These are phyloP conservation scores for Vimba vimba DNA, from an alignment of 2,113 vertebrate genomes.

Conservation along the genomic window DNA sequence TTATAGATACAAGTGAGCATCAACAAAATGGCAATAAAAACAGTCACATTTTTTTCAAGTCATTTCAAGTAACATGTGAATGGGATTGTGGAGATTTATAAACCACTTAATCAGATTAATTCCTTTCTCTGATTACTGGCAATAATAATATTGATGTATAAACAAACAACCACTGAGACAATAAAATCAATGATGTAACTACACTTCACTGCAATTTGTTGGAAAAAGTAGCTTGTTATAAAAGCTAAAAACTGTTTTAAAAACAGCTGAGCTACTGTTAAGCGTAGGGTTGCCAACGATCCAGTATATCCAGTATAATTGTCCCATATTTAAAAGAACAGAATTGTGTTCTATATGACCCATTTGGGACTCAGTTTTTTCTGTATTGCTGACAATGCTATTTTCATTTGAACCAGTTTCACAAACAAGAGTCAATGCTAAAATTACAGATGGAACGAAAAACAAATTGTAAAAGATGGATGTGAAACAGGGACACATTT, in stretches of 20 bases:
- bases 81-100: neutral
- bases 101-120: neutral
- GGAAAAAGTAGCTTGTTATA: neutral
- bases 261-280: neutral
- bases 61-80: neutral
- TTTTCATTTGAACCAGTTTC: neutral
- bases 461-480: neutral
- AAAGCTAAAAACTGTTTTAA: neutral
- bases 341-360: neutral
- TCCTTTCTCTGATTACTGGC: neutral
- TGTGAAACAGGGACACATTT: neutral
- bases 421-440: neutral
- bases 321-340: neutral
- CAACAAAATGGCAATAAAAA: neutral
- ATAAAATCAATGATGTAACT: neutral
- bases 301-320: neutral
- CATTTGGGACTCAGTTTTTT: neutral
- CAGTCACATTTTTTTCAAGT: neutral
- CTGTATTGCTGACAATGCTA: neutral
- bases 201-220: neutral
- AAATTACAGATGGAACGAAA: neutral
- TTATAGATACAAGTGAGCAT: neutral
- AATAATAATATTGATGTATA: neutral
- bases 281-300: neutral
- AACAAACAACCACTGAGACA: neutral